phyloP scores from a whole-genome alignment of 2,888 invertebrate genomes.

The Nephrotoma guestfalica region DNA sequence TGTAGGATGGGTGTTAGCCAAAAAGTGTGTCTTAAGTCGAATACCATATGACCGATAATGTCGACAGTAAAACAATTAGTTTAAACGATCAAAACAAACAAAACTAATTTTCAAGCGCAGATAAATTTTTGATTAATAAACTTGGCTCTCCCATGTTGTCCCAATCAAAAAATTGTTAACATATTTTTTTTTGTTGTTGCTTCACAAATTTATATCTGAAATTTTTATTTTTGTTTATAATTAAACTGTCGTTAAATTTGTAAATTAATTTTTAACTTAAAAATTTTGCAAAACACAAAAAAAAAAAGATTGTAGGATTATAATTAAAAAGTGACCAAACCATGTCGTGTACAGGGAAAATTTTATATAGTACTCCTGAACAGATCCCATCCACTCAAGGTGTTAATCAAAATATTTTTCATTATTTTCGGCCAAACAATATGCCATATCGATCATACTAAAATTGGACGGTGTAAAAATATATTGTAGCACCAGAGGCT shows the following conservation, averaged over 20 bases:
- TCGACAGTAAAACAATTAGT: background rate
- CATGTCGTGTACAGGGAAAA: background rate
- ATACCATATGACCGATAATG: background rate
- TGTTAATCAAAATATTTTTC: background rate
- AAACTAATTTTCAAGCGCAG: background rate
- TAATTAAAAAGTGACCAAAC: background rate
- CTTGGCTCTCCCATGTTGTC: background rate
- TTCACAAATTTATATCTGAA: too few species aligned
- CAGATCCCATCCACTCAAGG: background rate
- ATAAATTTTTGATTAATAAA: background rate
- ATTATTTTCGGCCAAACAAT: background rate
- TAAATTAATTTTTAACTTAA: background rate
- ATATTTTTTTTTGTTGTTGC: background rate
- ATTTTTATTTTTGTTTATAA: background rate
- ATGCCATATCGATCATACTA: background rate
- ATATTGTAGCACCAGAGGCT: background rate
- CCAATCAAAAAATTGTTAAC: background rate
- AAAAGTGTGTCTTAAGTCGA: background rate
- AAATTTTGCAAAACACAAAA: background rate
- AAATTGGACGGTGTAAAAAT: background rate
- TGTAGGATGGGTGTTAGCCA: background rate
- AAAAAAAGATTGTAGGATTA: background rate
- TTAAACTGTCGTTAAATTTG: background rate
- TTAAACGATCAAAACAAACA: background rate
- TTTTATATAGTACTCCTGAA: background rate